Evolutionary conservation across 2,113 vertebrate species (phyloP), one percentile per base, ranked within the genome.

Genomic region (Ramphastos sulfuratus): DNA sequence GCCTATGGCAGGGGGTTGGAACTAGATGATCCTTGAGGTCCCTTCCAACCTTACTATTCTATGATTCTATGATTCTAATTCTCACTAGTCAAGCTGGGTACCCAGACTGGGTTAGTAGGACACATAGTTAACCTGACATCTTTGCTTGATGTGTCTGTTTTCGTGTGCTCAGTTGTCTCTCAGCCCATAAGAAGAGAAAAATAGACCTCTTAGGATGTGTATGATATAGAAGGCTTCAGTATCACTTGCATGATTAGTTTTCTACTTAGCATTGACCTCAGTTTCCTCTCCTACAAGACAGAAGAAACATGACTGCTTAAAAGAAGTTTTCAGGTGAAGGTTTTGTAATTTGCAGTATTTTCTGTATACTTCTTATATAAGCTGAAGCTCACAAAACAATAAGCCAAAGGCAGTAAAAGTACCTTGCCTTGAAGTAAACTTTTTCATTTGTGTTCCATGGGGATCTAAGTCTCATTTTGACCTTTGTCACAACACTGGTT

Each of bases 1-100:
- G 37, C 37, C 37, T 37, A 37, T 37, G 37, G 37, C 37, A 37
- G 37, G 37, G 37, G 37, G 37, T 9, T 37, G 37, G 37, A 37
- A 37, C 37, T 37, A 9, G 37, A 8, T 37, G 37, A 37, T 37
- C 37, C 37, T 37, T 37, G 37, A 37, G 37, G 37, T 37, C 37
- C 37, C 37, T 37, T 37, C 37, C 37, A 37, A 37, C 37, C 37
- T 37, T 37, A 37, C 37, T 9, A 37, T 37, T 37, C 37, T 37
- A 37, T 37, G 37, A 37, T 37, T 37, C 37, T 37, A 37, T 37
- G 37, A 37, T 37, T 37, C 37, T 37, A 37, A 37, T 70, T 58
- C 65, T 10, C 55, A 42, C 5, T 2, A 0, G 3, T 71, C 24
- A 85, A 63, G 2, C 14, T 72, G 5, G 4, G 1, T 17, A 71